These are phyloP conservation scores for Drosophila lowei DNA, from an alignment of 1,140 invertebrate genomes.

Conservation along the genomic window DNA sequence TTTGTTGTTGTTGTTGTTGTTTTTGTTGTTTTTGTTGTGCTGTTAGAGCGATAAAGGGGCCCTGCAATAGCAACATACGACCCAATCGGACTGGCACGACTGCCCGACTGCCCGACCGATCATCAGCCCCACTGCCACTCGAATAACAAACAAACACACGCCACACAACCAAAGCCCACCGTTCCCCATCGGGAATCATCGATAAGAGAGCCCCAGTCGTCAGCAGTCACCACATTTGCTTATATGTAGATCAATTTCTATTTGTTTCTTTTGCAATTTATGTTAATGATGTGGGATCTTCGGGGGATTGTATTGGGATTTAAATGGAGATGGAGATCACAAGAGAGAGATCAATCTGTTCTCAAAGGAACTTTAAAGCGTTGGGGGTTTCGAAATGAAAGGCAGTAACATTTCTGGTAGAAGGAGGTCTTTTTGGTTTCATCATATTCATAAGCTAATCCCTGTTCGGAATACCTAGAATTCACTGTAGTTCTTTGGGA, in stretches of 20 bases:
- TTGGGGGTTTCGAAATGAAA: too few relatives aligned
- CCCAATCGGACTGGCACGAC: neutral
- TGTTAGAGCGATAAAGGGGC: slow-evolving; percentile 23
- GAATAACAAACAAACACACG: slow-evolving; percentile 46
- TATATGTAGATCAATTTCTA: slow-evolving; percentile 17
- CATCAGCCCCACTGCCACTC: slow-evolving; percentile 16
- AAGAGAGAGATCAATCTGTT: too few relatives aligned
- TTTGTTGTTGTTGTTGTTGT: slow-evolving; percentile 14
- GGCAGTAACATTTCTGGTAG: too few relatives aligned
- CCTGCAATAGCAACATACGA: slow-evolving; percentile 10
- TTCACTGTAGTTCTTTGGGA: too few relatives aligned
- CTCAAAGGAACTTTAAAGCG: too few relatives aligned
- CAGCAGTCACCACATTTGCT: neutral
- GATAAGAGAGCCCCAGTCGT: slow-evolving; percentile 24
- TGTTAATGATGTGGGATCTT: slow-evolving; percentile 1
- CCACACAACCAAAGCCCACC: too few relatives aligned
- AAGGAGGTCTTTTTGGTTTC: too few relatives aligned
- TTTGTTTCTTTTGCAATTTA: slow-evolving; percentile 2
- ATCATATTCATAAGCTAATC: too few relatives aligned
- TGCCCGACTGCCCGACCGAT: neutral
- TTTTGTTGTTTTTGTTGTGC: slow-evolving; percentile 7
- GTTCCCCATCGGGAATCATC: neutral
- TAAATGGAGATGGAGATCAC: too few relatives aligned
- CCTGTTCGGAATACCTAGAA: too few relatives aligned
- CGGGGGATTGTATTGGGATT: too few relatives aligned